Conservation (phyloP, 1,140 invertebrate genomes). For the Pentalonia nigronervosa region DNA sequence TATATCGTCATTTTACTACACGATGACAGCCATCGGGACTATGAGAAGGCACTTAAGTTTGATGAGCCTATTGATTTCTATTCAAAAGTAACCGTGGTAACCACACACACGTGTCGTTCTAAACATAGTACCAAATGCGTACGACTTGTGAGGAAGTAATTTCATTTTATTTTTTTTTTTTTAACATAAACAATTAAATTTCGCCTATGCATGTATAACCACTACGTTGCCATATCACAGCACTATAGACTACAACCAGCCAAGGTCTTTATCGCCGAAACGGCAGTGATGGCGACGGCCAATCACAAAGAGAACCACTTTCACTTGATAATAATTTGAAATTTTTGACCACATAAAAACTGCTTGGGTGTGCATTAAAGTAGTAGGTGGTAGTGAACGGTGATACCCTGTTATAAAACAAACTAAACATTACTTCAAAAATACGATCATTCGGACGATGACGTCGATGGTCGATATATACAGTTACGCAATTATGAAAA, state of each 20-base stretch:
- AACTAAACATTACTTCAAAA: background rate
- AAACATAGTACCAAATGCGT: background rate
- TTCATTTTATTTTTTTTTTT: background rate
- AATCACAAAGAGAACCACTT: background rate
- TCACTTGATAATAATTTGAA: conserved; percentile 28
- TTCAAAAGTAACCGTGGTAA: conserved; percentile 32
- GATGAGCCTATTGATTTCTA: background rate
- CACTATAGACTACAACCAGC: conserved; percentile 19
- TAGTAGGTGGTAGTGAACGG: background rate
- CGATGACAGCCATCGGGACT: background rate
- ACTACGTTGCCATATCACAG: background rate
- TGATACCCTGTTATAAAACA: no score
- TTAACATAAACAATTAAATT: background rate
- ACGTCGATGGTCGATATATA: background rate
- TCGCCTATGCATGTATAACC: background rate
- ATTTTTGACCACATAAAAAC: background rate
- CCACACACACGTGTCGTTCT: background rate
- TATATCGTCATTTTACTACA: background rate
- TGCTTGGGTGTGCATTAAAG: background rate
- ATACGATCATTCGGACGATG: background rate
- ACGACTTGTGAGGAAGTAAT: background rate
- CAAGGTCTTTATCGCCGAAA: conserved; percentile 19
- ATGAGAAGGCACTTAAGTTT: background rate
- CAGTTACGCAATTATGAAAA: background rate
- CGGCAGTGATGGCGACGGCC: background rate